phyloP scores from a whole-genome alignment of 2,113 vertebrate genomes.

The Heterotis niloticus region DNA sequence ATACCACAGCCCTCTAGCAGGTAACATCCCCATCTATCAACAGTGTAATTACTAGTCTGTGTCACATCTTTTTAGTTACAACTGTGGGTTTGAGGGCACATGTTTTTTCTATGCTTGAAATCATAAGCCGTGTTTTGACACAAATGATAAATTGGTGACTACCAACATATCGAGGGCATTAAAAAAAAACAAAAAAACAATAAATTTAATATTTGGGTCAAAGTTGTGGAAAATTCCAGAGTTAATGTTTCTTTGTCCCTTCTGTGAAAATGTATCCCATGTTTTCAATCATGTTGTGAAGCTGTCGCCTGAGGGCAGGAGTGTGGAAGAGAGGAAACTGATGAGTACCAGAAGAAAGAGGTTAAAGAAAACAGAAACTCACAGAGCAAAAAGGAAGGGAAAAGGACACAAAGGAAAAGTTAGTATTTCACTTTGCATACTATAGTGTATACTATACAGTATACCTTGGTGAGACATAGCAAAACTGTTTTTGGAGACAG shows the following conservation, averaged over 20 bases:
- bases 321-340: slow-evolving; percentile 7
- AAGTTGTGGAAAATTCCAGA: background rate
- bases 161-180: background rate
- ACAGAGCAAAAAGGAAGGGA: background rate
- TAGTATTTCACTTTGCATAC: too few species aligned
- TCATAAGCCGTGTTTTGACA: background rate
- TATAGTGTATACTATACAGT: too few species aligned
- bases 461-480: too few species aligned
- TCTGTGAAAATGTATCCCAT: background rate
- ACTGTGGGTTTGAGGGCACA: too few species aligned
- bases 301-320: slow-evolving; percentile 14
- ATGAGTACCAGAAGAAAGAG: background rate
- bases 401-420: background rate
- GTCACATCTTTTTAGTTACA: too few species aligned
- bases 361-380: background rate
- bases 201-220: slow-evolving; percentile 6
- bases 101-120: background rate
- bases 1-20: too few species aligned
- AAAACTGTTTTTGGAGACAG: too few species aligned
- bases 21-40: too few species aligned
- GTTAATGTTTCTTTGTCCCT: background rate
- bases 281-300: background rate
- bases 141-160: background rate
- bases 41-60: too few species aligned
- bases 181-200: background rate